Evolutionary conservation across 2,113 vertebrate species (phyloP).

Genomic region (Alouatta palliata): DNA sequence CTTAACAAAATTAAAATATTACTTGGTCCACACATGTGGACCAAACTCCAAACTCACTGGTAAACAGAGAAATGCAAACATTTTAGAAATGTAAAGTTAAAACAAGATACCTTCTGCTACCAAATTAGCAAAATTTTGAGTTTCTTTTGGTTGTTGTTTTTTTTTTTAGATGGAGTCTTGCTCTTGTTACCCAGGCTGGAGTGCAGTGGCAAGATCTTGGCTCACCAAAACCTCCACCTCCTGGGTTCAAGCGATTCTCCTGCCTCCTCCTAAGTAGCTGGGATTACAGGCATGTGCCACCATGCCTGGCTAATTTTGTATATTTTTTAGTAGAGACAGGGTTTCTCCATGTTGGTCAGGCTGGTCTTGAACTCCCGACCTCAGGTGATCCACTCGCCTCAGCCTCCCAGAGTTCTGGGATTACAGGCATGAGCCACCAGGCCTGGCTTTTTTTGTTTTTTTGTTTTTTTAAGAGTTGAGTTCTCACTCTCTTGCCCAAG

Average conservation of each 20-base stretch:
- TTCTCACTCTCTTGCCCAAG: too few species aligned
- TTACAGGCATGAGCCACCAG: too few species aligned
- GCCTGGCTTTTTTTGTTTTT: too few species aligned
- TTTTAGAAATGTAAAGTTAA: conserved; percentile 44
- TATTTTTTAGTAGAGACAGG: too few species aligned
- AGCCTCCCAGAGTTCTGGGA: too few species aligned
- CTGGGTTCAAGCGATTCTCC: neutral
- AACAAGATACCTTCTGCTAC: neutral
- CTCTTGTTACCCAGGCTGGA: neutral
- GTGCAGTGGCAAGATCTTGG: neutral
- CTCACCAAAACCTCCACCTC: neutral
- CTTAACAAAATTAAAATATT: conserved; percentile 38
- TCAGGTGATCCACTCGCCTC: too few species aligned
- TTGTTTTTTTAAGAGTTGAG: too few species aligned
- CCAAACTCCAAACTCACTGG: neutral
- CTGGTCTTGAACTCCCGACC: too few species aligned
- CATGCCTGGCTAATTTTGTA: too few species aligned
- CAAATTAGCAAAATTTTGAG: neutral
- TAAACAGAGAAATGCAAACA: neutral
- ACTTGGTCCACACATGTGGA: neutral
- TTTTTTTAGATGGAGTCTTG: neutral
- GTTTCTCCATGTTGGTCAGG: too few species aligned
- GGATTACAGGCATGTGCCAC: too few species aligned
- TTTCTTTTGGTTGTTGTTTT: neutral
- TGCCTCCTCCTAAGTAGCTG: neutral